Evolutionary conservation across 53 echinoderm and acorn worm genomes (phyloP).

Genomic region (Temnopleurus reevesii): DNA sequence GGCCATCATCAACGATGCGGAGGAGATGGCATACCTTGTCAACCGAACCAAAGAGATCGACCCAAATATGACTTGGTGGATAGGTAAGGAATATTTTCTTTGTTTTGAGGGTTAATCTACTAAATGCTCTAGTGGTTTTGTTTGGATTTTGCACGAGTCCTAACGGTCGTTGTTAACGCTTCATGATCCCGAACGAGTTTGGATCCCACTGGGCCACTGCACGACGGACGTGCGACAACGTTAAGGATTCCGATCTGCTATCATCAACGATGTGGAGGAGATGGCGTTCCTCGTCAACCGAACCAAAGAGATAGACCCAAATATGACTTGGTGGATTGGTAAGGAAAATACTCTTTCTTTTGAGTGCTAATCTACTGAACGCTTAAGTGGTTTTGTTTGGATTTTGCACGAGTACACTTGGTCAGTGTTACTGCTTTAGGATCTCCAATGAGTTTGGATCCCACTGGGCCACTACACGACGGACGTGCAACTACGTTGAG

Average conservation of each 20-base stretch:
- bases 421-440: constrained; percentile 66
- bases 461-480: constrained; percentile 56
- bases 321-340: constrained; percentile 78
- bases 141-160: too few species aligned
- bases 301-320: constrained; percentile 51
- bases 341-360: neutral
- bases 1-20: constrained; percentile 63
- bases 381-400: too few species aligned
- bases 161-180: constrained; percentile 66
- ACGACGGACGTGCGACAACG: constrained; percentile 51
- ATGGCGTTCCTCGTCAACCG: constrained; percentile 57
- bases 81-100: constrained; percentile 51
- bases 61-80: constrained; percentile 70
- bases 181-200: constrained; percentile 19
- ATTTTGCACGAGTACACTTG: too few species aligned
- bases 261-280: constrained; percentile 65
- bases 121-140: too few species aligned
- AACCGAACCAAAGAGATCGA: constrained; percentile 51
- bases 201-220: constrained; percentile 57
- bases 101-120: too few species aligned
- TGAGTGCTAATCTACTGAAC: too few species aligned
- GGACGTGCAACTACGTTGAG: constrained; percentile 47
- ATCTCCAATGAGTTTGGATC: neutral
- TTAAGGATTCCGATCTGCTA: constrained; percentile 63
- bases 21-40: constrained; percentile 61